A percentile compares a stretch with the other conserved stretches of the same genome.
phyloP scores from a whole-genome alignment of 1,140 invertebrate species.

The Diabrotica undecimpunctata region DNA sequence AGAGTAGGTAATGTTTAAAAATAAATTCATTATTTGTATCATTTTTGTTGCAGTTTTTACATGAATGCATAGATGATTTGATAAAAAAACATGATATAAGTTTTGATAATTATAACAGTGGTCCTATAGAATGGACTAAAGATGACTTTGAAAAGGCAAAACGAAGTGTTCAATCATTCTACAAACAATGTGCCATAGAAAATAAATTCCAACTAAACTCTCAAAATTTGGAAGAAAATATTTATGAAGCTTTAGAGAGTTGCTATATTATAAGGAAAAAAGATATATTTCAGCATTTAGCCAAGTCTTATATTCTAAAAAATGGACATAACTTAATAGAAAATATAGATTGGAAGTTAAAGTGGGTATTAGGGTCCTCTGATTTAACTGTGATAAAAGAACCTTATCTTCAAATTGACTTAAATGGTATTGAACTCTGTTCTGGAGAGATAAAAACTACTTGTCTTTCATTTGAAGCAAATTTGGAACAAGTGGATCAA shows the following conservation, averaged over 20 bases:
- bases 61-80: slow-evolving; percentile 40
- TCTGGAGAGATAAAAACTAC: slow-evolving; percentile 19
- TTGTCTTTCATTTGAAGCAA: slow-evolving; percentile 39
- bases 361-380: slow-evolving; percentile 45
- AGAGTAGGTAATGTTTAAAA: too few relatives aligned
- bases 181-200: slow-evolving; percentile 28
- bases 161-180: slow-evolving; percentile 37
- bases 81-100: slow-evolving; percentile 24
- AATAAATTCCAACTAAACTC: slow-evolving; percentile 25
- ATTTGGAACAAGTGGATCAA: slow-evolving; percentile 37
- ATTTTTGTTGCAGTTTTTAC: slow-evolving; percentile 39
- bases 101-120: slow-evolving; percentile 28
- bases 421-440: slow-evolving; percentile 33
- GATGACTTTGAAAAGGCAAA: slow-evolving; percentile 35
- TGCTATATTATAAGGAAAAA: slow-evolving; percentile 38
- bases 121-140: slow-evolving; percentile 37
- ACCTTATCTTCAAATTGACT: slow-evolving; percentile 41
- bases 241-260: slow-evolving; percentile 26
- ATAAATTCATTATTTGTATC: too few relatives aligned
- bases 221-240: slow-evolving; percentile 22
- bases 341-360: slow-evolving; percentile 45
- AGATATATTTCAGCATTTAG: slow-evolving; percentile 38
- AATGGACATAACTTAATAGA: slow-evolving; percentile 35
- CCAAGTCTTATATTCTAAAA: slow-evolving; percentile 32
- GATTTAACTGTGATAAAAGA: slow-evolving; percentile 36